phyloP scores from a whole-genome alignment of 2,797 vertebrate genomes.

The Lagodon rhomboides region DNA sequence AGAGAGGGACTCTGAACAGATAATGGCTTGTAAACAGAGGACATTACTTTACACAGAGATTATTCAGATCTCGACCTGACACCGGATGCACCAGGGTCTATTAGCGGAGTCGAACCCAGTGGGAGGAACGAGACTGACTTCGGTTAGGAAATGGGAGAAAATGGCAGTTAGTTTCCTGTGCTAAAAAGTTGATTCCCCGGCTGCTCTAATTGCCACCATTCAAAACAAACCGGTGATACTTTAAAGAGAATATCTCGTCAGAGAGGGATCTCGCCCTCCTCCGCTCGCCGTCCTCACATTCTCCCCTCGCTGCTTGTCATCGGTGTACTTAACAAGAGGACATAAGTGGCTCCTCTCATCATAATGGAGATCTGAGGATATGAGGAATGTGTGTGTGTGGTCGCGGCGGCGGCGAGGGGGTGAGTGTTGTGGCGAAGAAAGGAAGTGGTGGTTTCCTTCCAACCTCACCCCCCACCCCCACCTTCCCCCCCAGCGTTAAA shows the following conservation, averaged over 20 bases:
- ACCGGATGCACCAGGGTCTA: constrained; percentile 82
- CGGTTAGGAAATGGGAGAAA: constrained; percentile 74
- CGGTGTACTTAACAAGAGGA: constrained; percentile 74
- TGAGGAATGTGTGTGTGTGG: constrained; percentile 63
- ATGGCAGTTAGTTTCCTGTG: constrained; percentile 33
- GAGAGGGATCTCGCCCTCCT: constrained; percentile 43
- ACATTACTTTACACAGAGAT: constrained; percentile 83
- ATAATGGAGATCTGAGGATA: constrained; percentile 74
- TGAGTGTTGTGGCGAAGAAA: constrained; percentile 57
- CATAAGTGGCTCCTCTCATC: constrained; percentile 76
- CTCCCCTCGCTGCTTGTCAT: constrained; percentile 57
- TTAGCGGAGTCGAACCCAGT: constrained; percentile 74
- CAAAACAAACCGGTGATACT: constrained; percentile 61
- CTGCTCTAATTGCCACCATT: constrained; percentile 77
- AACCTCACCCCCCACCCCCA: background rate
- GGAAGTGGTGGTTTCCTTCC: constrained; percentile 69
- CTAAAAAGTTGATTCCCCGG: constrained; percentile 60
- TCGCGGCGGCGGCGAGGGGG: constrained; percentile 18
- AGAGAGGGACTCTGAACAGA: constrained; percentile 78
- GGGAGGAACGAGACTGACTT: constrained; percentile 68
- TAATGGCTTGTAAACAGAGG: constrained; percentile 85
- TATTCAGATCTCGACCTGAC: constrained; percentile 83
- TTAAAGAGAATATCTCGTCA: constrained; percentile 55
- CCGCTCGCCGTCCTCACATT: constrained; percentile 9
- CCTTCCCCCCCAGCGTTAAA: constrained; percentile 60